Percentiles rank a stretch among this genome's conserved stretches.
Evolutionary conservation across 1,140 invertebrate species (phyloP).

Genomic region (Bombus superbus): DNA sequence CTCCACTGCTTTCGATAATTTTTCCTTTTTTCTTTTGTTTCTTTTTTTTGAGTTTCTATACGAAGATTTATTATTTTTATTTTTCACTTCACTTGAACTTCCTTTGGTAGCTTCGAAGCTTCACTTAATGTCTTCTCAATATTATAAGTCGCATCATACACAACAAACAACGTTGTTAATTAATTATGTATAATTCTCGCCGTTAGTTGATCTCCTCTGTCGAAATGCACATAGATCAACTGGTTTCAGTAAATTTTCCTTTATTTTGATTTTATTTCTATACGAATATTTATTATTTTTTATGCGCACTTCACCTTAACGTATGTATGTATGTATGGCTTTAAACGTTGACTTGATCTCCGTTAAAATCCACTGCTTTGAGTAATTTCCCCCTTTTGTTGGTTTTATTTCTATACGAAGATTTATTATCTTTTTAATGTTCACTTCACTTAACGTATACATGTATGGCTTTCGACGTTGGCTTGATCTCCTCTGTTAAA

Average conservation of each 20-base stretch:
- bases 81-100: not conserved
- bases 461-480: not conserved
- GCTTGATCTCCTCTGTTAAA: not conserved
- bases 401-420: not conserved
- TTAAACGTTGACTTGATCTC: not conserved
- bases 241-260: not conserved
- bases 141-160: too few relatives aligned
- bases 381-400: not conserved
- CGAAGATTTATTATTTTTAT: not conserved
- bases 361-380: not conserved
- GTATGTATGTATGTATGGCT: too few relatives aligned
- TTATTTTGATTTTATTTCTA: not conserved
- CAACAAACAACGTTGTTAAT: not conserved
- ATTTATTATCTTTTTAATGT: not conserved
- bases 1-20: not conserved
- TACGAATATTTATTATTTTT: conserved; percentile 1
- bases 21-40: too few relatives aligned
- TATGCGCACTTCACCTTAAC: not conserved
- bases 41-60: not conserved
- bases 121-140: not conserved
- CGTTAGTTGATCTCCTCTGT: not conserved
- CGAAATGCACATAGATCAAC: not conserved
- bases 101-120: not conserved
- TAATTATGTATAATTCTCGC: not conserved
- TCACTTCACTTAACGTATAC: not conserved